Conservation (phyloP, 2,888 invertebrate genomes). For the Linyphia triangularis region DNA sequence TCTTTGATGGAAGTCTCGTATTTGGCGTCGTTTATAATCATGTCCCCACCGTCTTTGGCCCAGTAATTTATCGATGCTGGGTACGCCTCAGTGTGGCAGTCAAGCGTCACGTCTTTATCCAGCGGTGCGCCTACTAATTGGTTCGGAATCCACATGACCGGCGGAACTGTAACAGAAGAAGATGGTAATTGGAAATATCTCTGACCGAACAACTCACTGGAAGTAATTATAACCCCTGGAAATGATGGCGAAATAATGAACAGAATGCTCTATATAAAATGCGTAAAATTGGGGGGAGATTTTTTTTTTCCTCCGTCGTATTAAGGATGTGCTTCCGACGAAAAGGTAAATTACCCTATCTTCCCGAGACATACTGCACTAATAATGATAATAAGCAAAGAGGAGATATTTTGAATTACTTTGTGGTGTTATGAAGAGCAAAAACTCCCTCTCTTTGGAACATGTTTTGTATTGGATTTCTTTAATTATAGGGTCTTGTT, state of each 20-base stretch:
- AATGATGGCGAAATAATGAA: conserved; percentile 67
- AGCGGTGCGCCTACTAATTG: conserved; percentile 89
- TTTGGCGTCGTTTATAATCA: conserved; percentile 82
- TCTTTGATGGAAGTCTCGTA: conserved; percentile 81
- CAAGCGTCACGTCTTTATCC: conserved; percentile 87
- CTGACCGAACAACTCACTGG: conserved; percentile 50
- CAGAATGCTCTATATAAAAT: neutral
- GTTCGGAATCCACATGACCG: conserved; percentile 90
- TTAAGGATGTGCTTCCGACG: conserved; percentile 9
- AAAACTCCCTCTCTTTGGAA: conserved; percentile 38
- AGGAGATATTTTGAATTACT: conserved; percentile 40
- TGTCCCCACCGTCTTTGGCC: conserved; percentile 81
- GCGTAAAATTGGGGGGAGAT: neutral
- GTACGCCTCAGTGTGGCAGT: conserved; percentile 92
- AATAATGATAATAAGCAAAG: conserved; percentile 55
- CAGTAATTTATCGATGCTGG: conserved; percentile 94
- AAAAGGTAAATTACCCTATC: conserved; percentile 67
- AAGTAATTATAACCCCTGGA: conserved; percentile 73
- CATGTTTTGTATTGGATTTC: conserved; percentile 46
- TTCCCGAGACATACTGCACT: conserved; percentile 16
- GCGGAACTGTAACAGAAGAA: conserved; percentile 84
- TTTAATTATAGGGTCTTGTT: conserved; percentile 62
- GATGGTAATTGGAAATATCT: neutral
- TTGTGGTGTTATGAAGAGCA: neutral
- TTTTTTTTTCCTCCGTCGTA: neutral